These are phyloP conservation scores for Pitta sordida DNA, from an alignment of 2,113 vertebrate genomes.

Conservation along the genomic window DNA sequence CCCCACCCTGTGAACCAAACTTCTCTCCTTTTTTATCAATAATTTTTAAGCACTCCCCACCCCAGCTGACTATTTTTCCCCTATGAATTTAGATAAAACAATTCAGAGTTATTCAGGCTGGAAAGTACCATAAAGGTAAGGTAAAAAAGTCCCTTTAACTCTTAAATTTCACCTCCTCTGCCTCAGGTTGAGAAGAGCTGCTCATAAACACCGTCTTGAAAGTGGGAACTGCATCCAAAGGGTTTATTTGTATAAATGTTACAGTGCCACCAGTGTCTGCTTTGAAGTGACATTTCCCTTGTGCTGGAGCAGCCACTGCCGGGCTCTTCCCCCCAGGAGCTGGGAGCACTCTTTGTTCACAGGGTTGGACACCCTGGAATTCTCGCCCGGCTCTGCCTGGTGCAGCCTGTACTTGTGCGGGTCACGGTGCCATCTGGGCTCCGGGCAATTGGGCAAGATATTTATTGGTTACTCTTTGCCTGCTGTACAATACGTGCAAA, in stretches of 20 bases:
- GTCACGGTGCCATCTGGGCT: conserved; percentile 36
- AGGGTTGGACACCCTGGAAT: accelerated
- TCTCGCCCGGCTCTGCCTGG: background rate
- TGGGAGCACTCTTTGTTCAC: background rate
- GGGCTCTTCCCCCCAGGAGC: accelerated
- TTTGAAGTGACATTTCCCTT: background rate
- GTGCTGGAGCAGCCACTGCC: background rate
- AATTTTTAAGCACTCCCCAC: background rate
- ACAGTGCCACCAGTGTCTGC: background rate
- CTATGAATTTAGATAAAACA: background rate
- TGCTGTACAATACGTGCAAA: background rate
- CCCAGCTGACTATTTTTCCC: background rate
- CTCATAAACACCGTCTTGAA: background rate
- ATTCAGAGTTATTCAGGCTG: background rate
- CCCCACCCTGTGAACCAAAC: background rate
- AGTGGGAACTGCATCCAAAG: no score
- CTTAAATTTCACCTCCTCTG: background rate
- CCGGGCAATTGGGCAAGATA: background rate
- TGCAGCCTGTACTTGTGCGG: background rate
- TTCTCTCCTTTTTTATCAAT: background rate
- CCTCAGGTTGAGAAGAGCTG: background rate
- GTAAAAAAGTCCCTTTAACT: background rate
- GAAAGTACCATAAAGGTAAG: background rate
- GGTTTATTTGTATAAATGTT: background rate
- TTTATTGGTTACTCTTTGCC: background rate